phyloP scores from a whole-genome alignment of 2,113 vertebrate species.

The Laticauda colubrina region DNA sequence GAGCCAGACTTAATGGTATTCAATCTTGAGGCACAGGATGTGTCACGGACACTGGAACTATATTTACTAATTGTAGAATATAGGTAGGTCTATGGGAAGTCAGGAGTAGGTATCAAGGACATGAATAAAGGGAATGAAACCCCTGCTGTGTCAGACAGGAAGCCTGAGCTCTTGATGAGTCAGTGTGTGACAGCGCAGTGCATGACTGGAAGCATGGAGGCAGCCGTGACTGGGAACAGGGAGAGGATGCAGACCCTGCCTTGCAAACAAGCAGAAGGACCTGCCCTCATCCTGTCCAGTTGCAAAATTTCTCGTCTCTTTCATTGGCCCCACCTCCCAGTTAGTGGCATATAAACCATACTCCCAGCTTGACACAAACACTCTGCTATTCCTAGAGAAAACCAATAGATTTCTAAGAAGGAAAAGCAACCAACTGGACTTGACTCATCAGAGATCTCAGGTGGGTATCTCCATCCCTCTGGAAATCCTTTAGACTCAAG shows the following conservation, averaged over 20 bases:
- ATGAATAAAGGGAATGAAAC: neutral
- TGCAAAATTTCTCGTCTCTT: neutral
- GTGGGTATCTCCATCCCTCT: neutral
- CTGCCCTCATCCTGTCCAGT: conserved; percentile 6
- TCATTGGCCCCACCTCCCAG: neutral
- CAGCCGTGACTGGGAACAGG: neutral
- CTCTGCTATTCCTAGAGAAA: conserved; percentile 6
- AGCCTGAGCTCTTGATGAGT: conserved; percentile 14
- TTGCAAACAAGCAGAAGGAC: neutral
- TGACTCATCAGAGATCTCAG: neutral
- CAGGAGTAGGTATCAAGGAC: neutral
- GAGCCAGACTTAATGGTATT: neutral
- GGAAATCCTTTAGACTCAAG: neutral
- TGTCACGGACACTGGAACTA: neutral
- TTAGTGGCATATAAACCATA: conserved; percentile 4
- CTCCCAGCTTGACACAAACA: neutral
- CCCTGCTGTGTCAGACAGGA: neutral
- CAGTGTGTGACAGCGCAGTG: neutral
- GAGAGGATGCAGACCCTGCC: neutral
- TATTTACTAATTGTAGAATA: neutral
- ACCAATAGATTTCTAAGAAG: neutral
- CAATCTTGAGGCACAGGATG: neutral
- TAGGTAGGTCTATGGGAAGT: neutral
- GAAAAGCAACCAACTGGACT: neutral
- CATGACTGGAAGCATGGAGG: conserved; percentile 5